Evolutionary conservation across 2,797 vertebrate genomes (phyloP).

Genomic region (Micropoecilia bifurca): DNA sequence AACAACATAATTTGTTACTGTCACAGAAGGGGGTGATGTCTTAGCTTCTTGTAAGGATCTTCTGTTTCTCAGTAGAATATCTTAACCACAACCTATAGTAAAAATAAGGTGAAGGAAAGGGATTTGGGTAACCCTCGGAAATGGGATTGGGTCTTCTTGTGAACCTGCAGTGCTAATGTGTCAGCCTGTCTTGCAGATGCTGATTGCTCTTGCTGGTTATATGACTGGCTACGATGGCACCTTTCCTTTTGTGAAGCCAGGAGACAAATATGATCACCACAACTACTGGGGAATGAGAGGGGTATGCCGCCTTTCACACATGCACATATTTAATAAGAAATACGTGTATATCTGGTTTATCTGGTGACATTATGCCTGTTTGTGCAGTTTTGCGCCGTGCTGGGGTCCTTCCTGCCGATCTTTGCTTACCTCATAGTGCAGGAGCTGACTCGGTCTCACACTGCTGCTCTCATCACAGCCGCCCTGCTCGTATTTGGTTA

Average conservation of each 20-base stretch:
- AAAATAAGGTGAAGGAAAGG: background rate
- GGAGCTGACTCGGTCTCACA: constrained; percentile 87
- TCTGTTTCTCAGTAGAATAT: background rate
- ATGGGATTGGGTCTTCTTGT: background rate
- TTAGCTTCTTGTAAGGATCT: background rate
- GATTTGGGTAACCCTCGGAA: background rate
- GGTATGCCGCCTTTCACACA: constrained; percentile 75
- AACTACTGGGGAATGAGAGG: constrained; percentile 96
- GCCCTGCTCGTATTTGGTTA: constrained; percentile 92
- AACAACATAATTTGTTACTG: background rate
- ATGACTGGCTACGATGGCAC: constrained; percentile 94
- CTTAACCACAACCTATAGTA: background rate
- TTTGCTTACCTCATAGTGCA: constrained; percentile 91
- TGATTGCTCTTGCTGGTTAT: constrained; percentile 95
- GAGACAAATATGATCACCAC: constrained; percentile 93
- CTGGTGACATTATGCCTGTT: constrained; percentile 10
- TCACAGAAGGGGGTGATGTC: background rate
- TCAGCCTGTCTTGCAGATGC: constrained; percentile 84
- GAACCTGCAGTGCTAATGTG: background rate
- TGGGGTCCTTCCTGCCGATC: constrained; percentile 91
- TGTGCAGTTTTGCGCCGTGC: constrained; percentile 89
- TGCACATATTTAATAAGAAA: background rate
- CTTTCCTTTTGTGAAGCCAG: constrained; percentile 95
- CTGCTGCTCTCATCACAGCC: constrained; percentile 89
- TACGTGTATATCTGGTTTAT: background rate